Conservation (phyloP, 2,888 invertebrate genomes). For the Creontiades dilutus region DNA sequence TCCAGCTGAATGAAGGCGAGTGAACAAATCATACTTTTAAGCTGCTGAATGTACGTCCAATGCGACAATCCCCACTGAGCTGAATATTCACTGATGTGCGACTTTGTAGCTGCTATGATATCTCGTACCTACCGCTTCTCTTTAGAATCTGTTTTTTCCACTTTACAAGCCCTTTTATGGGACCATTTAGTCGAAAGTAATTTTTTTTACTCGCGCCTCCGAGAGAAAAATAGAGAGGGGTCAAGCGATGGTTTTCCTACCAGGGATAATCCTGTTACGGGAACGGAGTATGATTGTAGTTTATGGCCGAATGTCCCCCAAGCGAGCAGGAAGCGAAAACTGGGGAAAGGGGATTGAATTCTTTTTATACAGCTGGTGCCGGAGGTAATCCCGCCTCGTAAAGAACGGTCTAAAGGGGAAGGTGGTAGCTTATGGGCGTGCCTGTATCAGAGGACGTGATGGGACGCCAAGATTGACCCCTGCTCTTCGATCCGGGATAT, state of each 20-base stretch:
- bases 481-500: neutral
- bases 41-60: too few relatives aligned
- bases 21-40: too few relatives aligned
- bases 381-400: constrained; percentile 50
- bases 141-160: constrained; percentile 38
- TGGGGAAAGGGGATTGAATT: constrained; percentile 49
- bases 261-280: constrained; percentile 67
- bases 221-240: neutral
- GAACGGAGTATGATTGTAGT: constrained; percentile 67
- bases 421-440: constrained; percentile 38
- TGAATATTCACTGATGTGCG: neutral
- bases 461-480: constrained; percentile 38
- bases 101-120: neutral
- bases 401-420: constrained; percentile 46
- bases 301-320: constrained; percentile 58
- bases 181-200: constrained; percentile 62
- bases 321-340: constrained; percentile 19
- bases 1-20: too few relatives aligned
- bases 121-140: constrained; percentile 34
- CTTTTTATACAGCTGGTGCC: constrained; percentile 56
- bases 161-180: constrained; percentile 50
- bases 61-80: neutral
- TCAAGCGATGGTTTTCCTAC: constrained; percentile 55
- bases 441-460: neutral
- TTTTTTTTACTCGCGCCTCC: constrained; percentile 34